Base-by-base conservation (phyloP, 1,140 invertebrate genomes). In the Melipona quadrifasciata region DNA sequence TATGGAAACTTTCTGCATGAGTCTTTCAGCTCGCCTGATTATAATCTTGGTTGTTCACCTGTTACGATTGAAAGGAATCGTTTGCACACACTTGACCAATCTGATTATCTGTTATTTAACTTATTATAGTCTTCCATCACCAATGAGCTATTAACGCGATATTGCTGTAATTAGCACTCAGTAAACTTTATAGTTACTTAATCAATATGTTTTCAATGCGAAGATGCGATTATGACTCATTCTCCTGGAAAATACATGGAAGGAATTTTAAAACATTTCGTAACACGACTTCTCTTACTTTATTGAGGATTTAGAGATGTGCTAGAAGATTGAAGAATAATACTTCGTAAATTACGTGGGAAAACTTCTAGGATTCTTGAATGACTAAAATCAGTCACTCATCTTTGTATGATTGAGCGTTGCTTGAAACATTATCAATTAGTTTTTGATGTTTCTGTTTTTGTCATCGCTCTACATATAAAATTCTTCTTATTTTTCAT, bases 1-100 rank as follows among this genome's bases (percentile, higher is more conserved):
- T 73, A 70, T 27, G 24, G 57, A 53, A 67, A 81, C 64, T 82
- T 85, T 21, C 65, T 57, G 82, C 58, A 8, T 80, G 39, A 19
- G 31, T 47, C 14, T 21, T 39, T 39, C 16, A 27, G 39, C 12
- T n/a, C 19, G 17, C 17, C 34, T 68, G 19, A 10, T 39, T 68
- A 16, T 19, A 34, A 10, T 68, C 27, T 67, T 21, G 6, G 14
- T 27, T 57, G 27, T 74, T 57, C n/a, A 24, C 31, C 14, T 27
- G 11, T 39, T 21, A 6, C 39, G 55, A 58, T 39, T 58, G 51
- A 14, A 39, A 58, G 31, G 19, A 34, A n/a, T n/a, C n/a, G n/a
- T 64, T 74, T 39, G 16, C 31, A 57, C 21, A 27, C 24, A 19
- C 27, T 72, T 57, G 11, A 71, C 31, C 34, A 27, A 72, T 77